Evolutionary conservation across 2,797 vertebrate genomes (phyloP), one percentile per base, ranked within the genome.

Genomic region (Heterohyrax brucei): DNA sequence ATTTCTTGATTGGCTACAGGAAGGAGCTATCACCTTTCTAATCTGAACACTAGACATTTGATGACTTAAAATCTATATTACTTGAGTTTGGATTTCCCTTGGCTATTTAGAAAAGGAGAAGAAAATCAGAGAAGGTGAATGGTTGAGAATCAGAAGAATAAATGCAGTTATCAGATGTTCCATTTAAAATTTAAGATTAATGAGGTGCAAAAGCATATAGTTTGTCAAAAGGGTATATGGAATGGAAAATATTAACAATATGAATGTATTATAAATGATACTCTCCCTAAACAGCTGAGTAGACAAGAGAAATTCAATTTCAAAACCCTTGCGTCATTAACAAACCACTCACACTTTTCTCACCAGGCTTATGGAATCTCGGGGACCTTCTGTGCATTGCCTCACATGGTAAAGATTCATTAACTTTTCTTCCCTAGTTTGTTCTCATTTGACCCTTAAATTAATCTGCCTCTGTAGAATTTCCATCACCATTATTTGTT

Each of bases 361-460:
- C 95, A 97, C 94, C 64, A 93, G 92, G 95, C 97, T 98, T 98
- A 98, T 97, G 97, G 97, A 97, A 98, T 98, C 95, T 91, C 97
- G 93, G 98, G 94, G 76, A 97, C 85, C 77, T 97, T 98, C 98
- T 72, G 61, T 33, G 96, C 95, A 97, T 98, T 97, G 76, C 68
- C 72, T 96, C 95, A 97, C 95, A 94, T 88, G 80, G 95, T 94
- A 96, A 98, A 98, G 98, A 98, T 97, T 98, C 97, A 98, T 98
- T 98, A 98, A 94, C 94, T 98, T 98, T 97, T 96, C 97, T 98
- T 98, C 97, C 97, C 96, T 98, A 97, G 98, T 98, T 98, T 98
- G 97, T 98, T 98, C 97, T 98, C 98, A 97, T 97, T 98, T 98
- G 97, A 98, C 97, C 98, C 97, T 98, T 97, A 96, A 98, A 98